Base-by-base conservation (phyloP, 2,888 invertebrate genomes). In the Zaprionus lineosus region DNA sequence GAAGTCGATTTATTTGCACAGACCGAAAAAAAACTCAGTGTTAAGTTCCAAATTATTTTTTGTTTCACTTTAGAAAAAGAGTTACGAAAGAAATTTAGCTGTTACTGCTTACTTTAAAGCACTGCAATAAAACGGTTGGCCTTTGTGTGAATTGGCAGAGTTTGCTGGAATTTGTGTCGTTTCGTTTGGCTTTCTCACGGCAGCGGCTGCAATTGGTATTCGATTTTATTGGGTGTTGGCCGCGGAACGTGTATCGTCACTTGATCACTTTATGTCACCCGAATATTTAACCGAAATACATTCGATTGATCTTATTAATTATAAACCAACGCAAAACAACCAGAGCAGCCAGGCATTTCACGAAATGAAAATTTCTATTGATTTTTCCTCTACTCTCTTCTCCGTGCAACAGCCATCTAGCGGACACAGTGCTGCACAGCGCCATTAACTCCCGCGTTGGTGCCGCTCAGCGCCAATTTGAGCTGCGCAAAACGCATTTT, bases 321-420 rank as follows among this genome's bases (percentile, higher is more conserved):
- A 59, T 74, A 62, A 74, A 77, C 71, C 71, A 74, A 78, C 78
- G 57, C 82, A 70, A 81, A 81, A 74, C 69, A 72, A 53, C 52
- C 84, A 57, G 71, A 72, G 75, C 83, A 75, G 40, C 47, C 63
- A 73, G 53, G 75, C 72, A 64, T 66, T 67, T 63, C 74, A 82
- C 85, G 53, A 67, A 69, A 83, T 72, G 88, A 87, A 88, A 87
- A 87, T 82, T 88, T 87, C 85, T 88, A 88, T 88, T 88, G 87
- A 88, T 87, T 87, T 88, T 87, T 88, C 77, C 74, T 77, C 66
- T 62, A 69, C 68, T 48, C 72, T 69, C 61, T 84, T 84, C 83
- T 85, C 83, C 59, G 28, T 31, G 39, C 61, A 70, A 64, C 70
- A 73, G 63, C 73, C 76, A 75, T 62, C 75, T 78, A 63, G 47